Percentiles rank a stretch among this genome's conserved stretches.
phyloP scores from a whole-genome alignment of 2,797 vertebrate species.

The Centroberyx gerrardi region DNA sequence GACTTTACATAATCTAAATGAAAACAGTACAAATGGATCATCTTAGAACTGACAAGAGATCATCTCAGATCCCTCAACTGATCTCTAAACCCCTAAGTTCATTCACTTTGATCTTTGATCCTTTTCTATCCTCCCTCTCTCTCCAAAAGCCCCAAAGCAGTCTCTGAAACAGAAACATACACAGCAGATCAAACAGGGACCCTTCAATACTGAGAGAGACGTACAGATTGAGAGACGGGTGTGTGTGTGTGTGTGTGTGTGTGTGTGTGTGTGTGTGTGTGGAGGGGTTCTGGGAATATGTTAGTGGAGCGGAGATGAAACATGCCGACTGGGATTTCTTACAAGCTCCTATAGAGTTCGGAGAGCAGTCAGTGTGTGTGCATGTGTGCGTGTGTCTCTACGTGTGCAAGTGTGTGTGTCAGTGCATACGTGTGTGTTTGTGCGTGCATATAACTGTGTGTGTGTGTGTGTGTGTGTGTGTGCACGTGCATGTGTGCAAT shows the following conservation, averaged over 20 bases:
- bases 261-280: slow-evolving; percentile 1
- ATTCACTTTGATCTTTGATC: slow-evolving; percentile 47
- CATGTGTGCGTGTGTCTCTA: too few species aligned
- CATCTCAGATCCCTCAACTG: slow-evolving; percentile 30
- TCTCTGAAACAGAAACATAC: slow-evolving; percentile 45
- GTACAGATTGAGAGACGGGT: slow-evolving; percentile 12
- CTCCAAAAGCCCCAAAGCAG: slow-evolving; percentile 32
- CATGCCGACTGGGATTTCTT: too few species aligned
- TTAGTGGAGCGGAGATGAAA: too few species aligned
- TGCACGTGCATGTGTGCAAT: background rate
- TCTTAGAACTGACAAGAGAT: slow-evolving; percentile 33
- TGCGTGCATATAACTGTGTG: background rate
- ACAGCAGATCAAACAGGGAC: slow-evolving; percentile 48
- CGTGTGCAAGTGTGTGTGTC: background rate
- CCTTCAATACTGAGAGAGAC: slow-evolving; percentile 14
- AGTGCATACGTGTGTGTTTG: background rate
- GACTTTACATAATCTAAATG: slow-evolving; percentile 38
- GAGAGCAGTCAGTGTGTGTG: slow-evolving; percentile 5
- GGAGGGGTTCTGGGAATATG: background rate
- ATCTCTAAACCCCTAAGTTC: slow-evolving; percentile 32
- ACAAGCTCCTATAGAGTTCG: background rate
- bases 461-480: background rate
- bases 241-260: slow-evolving; percentile 7
- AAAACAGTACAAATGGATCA: slow-evolving; percentile 27
- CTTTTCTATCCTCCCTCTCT: slow-evolving; percentile 12